Percentiles rank a stretch among this genome's conserved stretches.
Evolutionary conservation across 2,113 vertebrate genomes (phyloP).

Genomic region (Rhodinocichla rosea): DNA sequence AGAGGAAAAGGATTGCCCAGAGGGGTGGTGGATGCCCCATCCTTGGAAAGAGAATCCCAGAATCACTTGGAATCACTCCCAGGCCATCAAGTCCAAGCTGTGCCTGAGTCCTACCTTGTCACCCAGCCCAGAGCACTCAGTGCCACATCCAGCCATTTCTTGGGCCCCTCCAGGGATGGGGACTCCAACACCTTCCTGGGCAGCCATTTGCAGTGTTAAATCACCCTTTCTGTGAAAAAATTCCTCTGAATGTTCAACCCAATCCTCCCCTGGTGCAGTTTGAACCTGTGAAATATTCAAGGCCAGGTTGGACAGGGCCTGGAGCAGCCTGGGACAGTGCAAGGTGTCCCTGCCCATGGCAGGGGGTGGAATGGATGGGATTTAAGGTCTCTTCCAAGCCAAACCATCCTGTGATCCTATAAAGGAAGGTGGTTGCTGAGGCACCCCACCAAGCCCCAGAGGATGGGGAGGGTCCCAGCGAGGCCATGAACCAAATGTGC

Average conservation of each 20-base stretch:
- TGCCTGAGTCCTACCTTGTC: background rate
- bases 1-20: background rate
- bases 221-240: background rate
- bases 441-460: too few relatives aligned
- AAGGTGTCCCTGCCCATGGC: background rate
- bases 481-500: background rate
- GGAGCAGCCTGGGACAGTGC: rapidly evolving
- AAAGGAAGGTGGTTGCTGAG: too few relatives aligned
- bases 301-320: rapidly evolving
- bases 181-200: background rate
- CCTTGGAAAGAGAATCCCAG: background rate
- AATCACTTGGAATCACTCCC: rapidly evolving
- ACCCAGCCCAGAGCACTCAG: background rate
- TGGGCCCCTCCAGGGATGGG: background rate
- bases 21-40: rapidly evolving
- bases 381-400: background rate
- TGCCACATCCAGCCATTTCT: rapidly evolving
- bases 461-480: background rate
- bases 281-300: background rate
- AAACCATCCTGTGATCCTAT: rapidly evolving
- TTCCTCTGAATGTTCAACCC: background rate
- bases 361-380: rapidly evolving
- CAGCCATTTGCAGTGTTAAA: background rate
- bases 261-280: too few relatives aligned
- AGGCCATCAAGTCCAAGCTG: rapidly evolving